Evolutionary conservation across 2,888 invertebrate genomes (phyloP), one percentile per base, ranked within the genome.

Genomic region (Cosmia pyralina): DNA sequence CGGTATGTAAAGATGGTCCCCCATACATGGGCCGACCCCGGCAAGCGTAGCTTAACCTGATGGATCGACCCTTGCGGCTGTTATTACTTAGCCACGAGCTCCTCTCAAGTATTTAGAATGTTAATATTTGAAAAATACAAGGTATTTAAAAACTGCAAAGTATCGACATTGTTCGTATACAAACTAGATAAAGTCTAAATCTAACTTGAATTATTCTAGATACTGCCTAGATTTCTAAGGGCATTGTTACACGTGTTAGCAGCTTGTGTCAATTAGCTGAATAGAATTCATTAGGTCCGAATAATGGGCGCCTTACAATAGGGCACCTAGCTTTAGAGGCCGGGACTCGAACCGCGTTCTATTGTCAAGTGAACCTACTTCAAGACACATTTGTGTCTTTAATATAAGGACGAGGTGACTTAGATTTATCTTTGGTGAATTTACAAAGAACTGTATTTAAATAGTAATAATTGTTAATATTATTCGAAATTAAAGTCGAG

Each of bases 281-380:
- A 81, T 71, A 57, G 52, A 75, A 75, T 79, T 75, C 55, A 71
- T 81, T 79, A 76, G 17, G 63, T 64, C 34, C 50, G 46, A 17
- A 81, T 79, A 81, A 79, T 60, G 41, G 76, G 8, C 19, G 59
- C 1, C 19, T 52, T 13, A 79, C 64, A 81, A 81, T 75, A 48
- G 46, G 38, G 46, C 22, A 60, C 17, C 55, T 58, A 69, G 44
- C 28, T n/a, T 38, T 48, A 63, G 50, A 19, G 34, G 46, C 34
- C 22, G 55, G 48, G 75, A 44, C 46, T 63, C n/a, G 52, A 57
- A 71, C 75, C 46, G 10, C 53, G 13, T 34, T 55, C 63, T 41
- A 67, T 81, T 81, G 75, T 79, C 5, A 15, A 64, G 22, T 28
- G 50, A 52, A n/a, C 46, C 48, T 34, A 53, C 64, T 64, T n/a